Evolutionary conservation across 2,113 vertebrate genomes (phyloP), one percentile per base, ranked within the genome.

Genomic region (Microtus montanus): DNA sequence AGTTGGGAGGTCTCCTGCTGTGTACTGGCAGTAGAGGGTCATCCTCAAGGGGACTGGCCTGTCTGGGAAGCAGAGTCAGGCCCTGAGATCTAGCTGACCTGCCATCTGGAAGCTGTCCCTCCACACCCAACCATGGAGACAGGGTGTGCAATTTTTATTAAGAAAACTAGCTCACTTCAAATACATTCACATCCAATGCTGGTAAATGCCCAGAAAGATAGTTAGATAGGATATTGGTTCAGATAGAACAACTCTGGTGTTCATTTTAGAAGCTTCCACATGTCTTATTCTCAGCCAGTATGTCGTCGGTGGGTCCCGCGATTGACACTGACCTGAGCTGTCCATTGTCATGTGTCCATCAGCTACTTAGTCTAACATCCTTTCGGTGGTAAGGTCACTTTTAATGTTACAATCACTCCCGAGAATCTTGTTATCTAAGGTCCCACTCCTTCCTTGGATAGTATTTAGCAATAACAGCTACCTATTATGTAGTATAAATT

Each of bases 101-200:
- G 35, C 66, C 20, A 41, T 11, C 28, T 35, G 70, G 64, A 71
- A 49, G 71, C 1, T 6, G n/a, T 64, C 61, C 44, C 12, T 47
- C 41, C 2, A 2, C 35, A 20, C 6, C 41, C 41, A 66, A 2
- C 38, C 44, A 30, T 0, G 0, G 88, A 52, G 35, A 73, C 17
- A 1, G 28, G 64, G 63, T 13, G 44, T 47, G 75, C 49, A 73
- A 17, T 74, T 89, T 79, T 93, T 79, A 52, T 41, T 61, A 44
- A 47, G 54, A n/a, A 74, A 70, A 47, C 15, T 86, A 58, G 66
- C 58, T 82, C 41, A 35, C 83, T 89, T 73, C 88, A 75, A 87
- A 93, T 84, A 84, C 30, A 30, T 73, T 26, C 26, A 44, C 52
- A 64, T 68, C 44, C 44, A 22, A 30, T 49, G 20, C 35, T 88